These are phyloP conservation scores for Siphlonurus alternatus DNA, from an alignment of 2,888 invertebrate genomes.

Conservation along the genomic window DNA sequence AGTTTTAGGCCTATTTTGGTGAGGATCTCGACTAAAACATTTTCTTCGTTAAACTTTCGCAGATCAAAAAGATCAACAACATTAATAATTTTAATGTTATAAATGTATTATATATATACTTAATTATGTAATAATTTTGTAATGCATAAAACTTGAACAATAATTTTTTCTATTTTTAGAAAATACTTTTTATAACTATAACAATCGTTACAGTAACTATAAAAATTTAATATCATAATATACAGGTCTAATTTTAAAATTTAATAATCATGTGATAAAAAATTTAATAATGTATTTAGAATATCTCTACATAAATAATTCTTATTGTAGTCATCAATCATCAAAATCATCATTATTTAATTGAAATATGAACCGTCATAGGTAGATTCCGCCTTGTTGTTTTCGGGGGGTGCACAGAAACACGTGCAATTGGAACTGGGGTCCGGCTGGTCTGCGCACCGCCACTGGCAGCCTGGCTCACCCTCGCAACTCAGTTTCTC, in stretches of 20 bases:
- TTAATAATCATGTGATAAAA: background rate
- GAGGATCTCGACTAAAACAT: background rate
- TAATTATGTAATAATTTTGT: too few species aligned
- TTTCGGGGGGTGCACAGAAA: background rate
- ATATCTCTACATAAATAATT: background rate
- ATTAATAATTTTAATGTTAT: too few species aligned
- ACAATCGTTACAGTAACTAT: background rate
- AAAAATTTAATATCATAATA: background rate
- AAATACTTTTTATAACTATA: background rate
- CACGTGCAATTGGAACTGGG: background rate
- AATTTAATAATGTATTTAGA: background rate
- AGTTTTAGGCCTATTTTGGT: background rate
- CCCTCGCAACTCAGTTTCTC: background rate
- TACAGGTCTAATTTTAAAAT: background rate
- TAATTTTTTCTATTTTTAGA: background rate
- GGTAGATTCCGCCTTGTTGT: background rate
- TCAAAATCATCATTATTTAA: background rate
- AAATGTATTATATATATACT: too few species aligned
- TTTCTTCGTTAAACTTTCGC: too few species aligned
- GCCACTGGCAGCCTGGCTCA: conserved; percentile 2
- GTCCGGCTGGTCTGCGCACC: conserved; percentile 3
- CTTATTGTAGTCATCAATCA: too few species aligned
- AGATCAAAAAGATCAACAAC: too few species aligned
- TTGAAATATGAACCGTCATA: background rate
- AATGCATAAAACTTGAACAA: background rate